These are phyloP conservation scores for Serranus cabrilla DNA, from an alignment of 2,797 vertebrate species.

Conservation along the genomic window DNA sequence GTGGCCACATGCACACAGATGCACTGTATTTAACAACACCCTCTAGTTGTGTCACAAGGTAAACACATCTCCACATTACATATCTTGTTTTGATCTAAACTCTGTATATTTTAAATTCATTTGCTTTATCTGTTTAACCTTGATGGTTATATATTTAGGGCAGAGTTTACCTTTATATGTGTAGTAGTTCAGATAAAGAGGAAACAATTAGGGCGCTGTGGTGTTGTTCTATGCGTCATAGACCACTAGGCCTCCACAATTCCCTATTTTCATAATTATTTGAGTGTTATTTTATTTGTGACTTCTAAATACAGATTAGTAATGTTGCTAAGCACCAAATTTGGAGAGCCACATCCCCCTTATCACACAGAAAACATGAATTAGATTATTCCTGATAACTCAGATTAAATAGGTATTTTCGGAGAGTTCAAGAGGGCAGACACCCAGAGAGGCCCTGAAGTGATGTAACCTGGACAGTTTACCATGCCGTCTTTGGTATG, in stretches of 20 bases:
- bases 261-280: background rate
- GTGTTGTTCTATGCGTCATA: background rate
- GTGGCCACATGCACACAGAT: background rate
- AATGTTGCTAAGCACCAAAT: no score
- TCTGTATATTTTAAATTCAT: background rate
- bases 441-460: no score
- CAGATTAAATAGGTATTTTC: background rate
- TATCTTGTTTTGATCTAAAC: background rate
- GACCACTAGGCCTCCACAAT: background rate
- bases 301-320: no score
- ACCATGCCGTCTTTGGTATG: no score
- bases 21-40: slow-evolving; percentile 20
- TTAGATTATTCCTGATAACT: background rate
- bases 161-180: background rate
- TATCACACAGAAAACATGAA: background rate
- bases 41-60: slow-evolving; percentile 53
- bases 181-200: background rate
- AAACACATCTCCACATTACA: background rate
- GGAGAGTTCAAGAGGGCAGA: no score
- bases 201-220: slow-evolving; percentile 13
- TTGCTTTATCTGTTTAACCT: background rate
- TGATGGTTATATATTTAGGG: background rate
- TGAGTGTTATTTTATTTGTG: no score
- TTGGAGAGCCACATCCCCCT: background rate
- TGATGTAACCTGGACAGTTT: no score